Evolutionary conservation across 1,140 invertebrate species (phyloP), one percentile per base, ranked within the genome.

Genomic region (Cydia fagiglandana): DNA sequence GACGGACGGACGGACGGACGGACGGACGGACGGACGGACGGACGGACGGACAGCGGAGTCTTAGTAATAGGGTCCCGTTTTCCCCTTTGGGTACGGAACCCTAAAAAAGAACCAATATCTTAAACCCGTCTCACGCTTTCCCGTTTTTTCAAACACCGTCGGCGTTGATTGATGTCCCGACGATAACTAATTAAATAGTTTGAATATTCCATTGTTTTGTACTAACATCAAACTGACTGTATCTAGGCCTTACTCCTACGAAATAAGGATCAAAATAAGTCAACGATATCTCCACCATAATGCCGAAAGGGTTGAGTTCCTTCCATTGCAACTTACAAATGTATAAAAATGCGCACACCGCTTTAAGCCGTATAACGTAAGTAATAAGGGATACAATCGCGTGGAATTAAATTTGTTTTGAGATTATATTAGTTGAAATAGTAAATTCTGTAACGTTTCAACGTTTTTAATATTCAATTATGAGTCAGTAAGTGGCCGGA

Each of bases 111-210:
- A 17, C 20, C 56, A 61, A 24, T 24, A 61, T 24, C 17, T 24
- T 20, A 12, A 12, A 24, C 17, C 20, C 20, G 56, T 12, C 56
- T 61, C 20, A 2, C 6, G 20, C 56, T 61, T 61, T 20, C 7
- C 56, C 1, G 56, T 20, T 61, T 61, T 61, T 61, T 61, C 10
- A 61, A 61, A 61, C 0, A 7, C 56, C 56, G 56, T 61, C 56
- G 56, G 56, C 56, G 56, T 61, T 61, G 56, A 61, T 61, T 61
- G 56, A 61, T 61, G 56, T 61, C 20, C 20, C 56, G 56, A 24
- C 20, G 20, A 61, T 61, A 10, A 17, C 56, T 61, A 61, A 61
- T 61, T 61, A 61, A 61, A 61, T 61, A 61, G 56, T 61, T 61
- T 24, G 20, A 61, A 61, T 61, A 61, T 61, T 61, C 20, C 56